Conservation (phyloP, 2,888 invertebrate species). For the Spilarctia lutea region DNA sequence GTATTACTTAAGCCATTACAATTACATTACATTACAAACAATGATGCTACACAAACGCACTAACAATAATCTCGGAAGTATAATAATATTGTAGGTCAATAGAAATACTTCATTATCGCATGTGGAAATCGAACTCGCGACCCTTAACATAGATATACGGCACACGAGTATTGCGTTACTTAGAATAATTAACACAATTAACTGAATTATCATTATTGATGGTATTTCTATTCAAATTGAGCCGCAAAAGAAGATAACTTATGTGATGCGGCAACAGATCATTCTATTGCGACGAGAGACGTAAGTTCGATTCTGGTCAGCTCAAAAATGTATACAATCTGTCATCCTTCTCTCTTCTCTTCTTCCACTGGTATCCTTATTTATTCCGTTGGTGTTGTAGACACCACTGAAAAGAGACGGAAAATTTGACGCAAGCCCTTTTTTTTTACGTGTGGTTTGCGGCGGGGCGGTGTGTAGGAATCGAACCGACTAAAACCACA, state of each 20-base stretch:
- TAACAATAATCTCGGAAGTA: background rate
- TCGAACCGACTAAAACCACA: too few relatives aligned
- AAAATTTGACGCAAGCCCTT: too few relatives aligned
- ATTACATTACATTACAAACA: background rate
- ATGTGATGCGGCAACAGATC: background rate
- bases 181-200: background rate
- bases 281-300: background rate
- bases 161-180: background rate
- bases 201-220: background rate
- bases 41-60: background rate
- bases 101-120: conserved; percentile 5
- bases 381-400: too few relatives aligned
- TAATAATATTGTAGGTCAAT: background rate
- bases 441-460: too few relatives aligned
- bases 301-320: background rate
- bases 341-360: too few relatives aligned
- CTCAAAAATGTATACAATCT: too few relatives aligned
- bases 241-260: background rate
- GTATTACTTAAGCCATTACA: background rate
- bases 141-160: background rate
- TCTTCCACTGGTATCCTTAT: too few relatives aligned
- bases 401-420: too few relatives aligned
- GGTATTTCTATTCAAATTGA: background rate
- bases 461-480: too few relatives aligned
- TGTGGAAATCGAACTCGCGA: conserved; percentile 6